A percentile compares a stretch with the other conserved stretches of the same genome.
These are phyloP conservation scores for Pygmarrhopalites habei DNA, from an alignment of 1,140 invertebrate species.

Conservation along the genomic window DNA sequence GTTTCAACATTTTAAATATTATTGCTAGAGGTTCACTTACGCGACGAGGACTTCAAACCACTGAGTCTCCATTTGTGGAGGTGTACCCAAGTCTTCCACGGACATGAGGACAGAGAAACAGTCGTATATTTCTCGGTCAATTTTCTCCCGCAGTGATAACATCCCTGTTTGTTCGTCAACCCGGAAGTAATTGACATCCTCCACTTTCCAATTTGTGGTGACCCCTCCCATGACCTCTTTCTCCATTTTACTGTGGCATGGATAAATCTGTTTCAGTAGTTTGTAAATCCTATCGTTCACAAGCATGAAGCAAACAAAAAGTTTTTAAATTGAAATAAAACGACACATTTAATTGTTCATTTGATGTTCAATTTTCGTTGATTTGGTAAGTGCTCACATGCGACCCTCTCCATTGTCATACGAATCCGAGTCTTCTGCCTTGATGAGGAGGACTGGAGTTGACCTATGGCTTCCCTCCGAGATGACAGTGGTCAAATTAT, in stretches of 20 bases:
- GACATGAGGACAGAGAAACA: slow-evolving; percentile 66
- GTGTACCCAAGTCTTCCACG: slow-evolving; percentile 64
- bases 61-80: slow-evolving; percentile 64
- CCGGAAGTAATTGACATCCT: slow-evolving; percentile 32
- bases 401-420: slow-evolving; percentile 37
- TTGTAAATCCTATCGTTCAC: too few relatives aligned
- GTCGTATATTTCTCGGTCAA: slow-evolving; percentile 65
- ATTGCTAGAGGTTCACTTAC: slow-evolving; percentile 55
- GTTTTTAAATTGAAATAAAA: too few relatives aligned
- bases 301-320: too few relatives aligned
- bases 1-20: slow-evolving; percentile 30
- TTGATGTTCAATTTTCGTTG: too few relatives aligned
- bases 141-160: slow-evolving; percentile 57
- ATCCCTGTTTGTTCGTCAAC: slow-evolving; percentile 56
- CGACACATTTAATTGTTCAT: too few relatives aligned
- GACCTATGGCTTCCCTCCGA: slow-evolving; percentile 62
- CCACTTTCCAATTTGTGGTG: slow-evolving; percentile 2
- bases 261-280: slow-evolving; percentile 34
- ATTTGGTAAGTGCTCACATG: too few relatives aligned
- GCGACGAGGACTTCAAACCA: slow-evolving; percentile 58
- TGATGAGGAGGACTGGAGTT: slow-evolving; percentile 65
- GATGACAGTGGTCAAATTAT: slow-evolving; percentile 26
- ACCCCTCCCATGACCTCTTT: slow-evolving; percentile 26
- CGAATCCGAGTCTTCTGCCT: slow-evolving; percentile 65
- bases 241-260: slow-evolving; percentile 32